phyloP scores from a whole-genome alignment of 2,888 invertebrate species.

The Tipula vernalis region DNA sequence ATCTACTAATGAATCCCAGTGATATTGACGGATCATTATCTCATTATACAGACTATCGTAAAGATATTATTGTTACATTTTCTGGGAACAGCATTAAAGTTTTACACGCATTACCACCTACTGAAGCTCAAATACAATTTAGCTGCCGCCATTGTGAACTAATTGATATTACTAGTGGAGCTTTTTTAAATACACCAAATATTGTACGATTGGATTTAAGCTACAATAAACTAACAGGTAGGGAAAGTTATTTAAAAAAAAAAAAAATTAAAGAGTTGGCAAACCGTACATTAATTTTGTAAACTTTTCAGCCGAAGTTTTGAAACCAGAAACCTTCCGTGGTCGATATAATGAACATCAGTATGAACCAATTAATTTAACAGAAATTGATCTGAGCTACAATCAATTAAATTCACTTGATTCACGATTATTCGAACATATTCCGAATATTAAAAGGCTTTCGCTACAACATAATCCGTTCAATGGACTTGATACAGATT shows the following conservation, averaged over 20 bases:
- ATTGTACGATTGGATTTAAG: constrained; percentile 30
- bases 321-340: constrained; percentile 51
- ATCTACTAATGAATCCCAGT: not conserved
- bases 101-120: constrained; percentile 31
- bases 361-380: constrained; percentile 45
- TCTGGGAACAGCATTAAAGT: constrained; percentile 28
- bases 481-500: constrained; percentile 45
- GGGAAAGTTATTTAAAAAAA: not conserved
- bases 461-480: constrained; percentile 50
- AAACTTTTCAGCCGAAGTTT: constrained; percentile 32
- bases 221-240: constrained; percentile 29
- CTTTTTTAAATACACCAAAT: constrained; percentile 32
- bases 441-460: constrained; percentile 45
- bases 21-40: not conserved
- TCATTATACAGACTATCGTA: constrained; percentile 17
- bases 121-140: constrained; percentile 28
- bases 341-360: constrained; percentile 45
- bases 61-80: constrained; percentile 27
- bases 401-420: constrained; percentile 51
- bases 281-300: no score
- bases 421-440: constrained; percentile 48
- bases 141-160: constrained; percentile 31
- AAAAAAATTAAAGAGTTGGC: no score
- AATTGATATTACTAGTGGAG: constrained; percentile 26
- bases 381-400: constrained; percentile 47